A percentile compares a stretch with the other conserved stretches of the same genome.
Conservation (phyloP, 2,113 vertebrate genomes). For the Merops nubicus region DNA sequence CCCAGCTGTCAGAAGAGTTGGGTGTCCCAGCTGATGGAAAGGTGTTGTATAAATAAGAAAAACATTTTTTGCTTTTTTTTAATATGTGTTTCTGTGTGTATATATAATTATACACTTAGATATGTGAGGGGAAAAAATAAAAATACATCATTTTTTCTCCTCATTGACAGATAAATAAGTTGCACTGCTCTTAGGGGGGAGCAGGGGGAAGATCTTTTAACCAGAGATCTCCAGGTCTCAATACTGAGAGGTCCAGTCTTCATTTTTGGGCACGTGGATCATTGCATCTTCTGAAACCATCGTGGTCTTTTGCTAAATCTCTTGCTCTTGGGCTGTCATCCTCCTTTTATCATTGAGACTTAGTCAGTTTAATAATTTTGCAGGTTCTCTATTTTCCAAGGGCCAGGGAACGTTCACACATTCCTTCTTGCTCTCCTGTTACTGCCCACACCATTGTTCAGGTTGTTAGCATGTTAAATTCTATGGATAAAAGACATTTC, state of each 20-base stretch:
- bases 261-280: not conserved
- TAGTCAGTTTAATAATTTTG: too few relatives aligned
- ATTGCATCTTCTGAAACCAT: not conserved
- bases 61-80: not conserved
- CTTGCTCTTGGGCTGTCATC: not conserved
- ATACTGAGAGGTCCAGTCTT: not conserved
- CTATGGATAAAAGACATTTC: not conserved
- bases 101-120: not conserved
- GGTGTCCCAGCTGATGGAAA: constrained; percentile 86
- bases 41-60: constrained; percentile 68
- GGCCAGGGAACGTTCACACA: not conserved
- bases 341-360: not conserved
- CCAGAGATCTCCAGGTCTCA: not conserved
- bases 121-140: not conserved
- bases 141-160: not conserved
- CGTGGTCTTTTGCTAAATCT: not conserved
- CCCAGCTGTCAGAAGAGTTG: constrained; percentile 85
- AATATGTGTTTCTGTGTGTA: rapidly evolving
- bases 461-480: not conserved
- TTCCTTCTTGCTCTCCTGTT: not conserved
- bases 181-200: not conserved
- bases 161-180: not conserved
- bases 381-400: not conserved
- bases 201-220: not conserved
- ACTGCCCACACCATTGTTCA: not conserved